Conservation (phyloP, 2,797 vertebrate genomes). For the Channallabes apus region DNA sequence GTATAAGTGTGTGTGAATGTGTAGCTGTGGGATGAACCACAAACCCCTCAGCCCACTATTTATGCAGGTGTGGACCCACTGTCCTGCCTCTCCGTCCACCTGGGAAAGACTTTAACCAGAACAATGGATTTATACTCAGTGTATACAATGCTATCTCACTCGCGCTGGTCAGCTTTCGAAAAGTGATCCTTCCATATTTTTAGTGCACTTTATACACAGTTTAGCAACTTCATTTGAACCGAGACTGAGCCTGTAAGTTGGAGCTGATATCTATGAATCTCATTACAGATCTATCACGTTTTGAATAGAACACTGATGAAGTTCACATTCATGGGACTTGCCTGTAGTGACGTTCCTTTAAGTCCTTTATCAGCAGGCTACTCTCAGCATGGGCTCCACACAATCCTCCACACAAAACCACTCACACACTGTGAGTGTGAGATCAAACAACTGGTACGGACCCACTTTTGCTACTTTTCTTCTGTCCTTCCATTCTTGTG, state of each 20-base stretch:
- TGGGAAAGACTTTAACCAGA: conserved; percentile 20
- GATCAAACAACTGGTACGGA: conserved; percentile 15
- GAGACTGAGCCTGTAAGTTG: background rate
- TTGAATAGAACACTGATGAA: conserved; percentile 6
- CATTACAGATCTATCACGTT: conserved; percentile 8
- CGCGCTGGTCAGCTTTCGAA: background rate
- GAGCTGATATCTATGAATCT: background rate
- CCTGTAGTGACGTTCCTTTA: conserved; percentile 29
- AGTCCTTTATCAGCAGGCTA: conserved; percentile 31
- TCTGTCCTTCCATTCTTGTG: conserved; percentile 17
- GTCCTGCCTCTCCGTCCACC: conserved; percentile 33
- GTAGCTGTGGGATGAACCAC: conserved; percentile 34
- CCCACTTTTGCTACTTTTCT: conserved; percentile 24
- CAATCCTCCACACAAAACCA: conserved; percentile 30
- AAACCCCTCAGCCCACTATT: conserved; percentile 42
- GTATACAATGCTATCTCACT: conserved; percentile 32
- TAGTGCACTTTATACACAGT: background rate
- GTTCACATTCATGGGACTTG: conserved; percentile 33
- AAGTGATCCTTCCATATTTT: background rate
- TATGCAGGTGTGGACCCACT: conserved; percentile 52
- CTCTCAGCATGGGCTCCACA: conserved; percentile 38
- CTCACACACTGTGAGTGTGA: conserved; percentile 3
- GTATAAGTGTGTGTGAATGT: conserved; percentile 25
- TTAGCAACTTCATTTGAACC: background rate
- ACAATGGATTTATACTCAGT: conserved; percentile 42